Conservation (phyloP, 2,888 invertebrate species). For the Ischnus inquisitorius region DNA sequence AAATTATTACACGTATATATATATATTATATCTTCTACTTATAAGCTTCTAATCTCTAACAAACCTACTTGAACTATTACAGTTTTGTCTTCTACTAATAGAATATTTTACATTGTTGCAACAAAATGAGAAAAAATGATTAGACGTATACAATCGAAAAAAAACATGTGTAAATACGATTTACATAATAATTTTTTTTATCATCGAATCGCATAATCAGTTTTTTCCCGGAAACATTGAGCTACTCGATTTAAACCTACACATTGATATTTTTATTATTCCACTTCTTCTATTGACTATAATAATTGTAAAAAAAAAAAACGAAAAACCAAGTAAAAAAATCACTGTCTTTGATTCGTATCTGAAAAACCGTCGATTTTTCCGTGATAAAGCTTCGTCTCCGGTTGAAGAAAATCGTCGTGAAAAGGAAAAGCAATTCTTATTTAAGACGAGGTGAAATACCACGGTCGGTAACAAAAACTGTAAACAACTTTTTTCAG, state of each 20-base stretch:
- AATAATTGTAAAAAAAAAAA: neutral
- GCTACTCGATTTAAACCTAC: too few species aligned
- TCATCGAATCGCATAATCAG: too few species aligned
- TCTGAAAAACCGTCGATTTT: neutral
- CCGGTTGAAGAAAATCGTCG: neutral
- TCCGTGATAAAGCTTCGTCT: neutral
- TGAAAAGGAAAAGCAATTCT: neutral
- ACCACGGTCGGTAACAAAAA: too few species aligned
- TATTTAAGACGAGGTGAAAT: too few species aligned
- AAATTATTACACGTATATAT: conserved; percentile 61
- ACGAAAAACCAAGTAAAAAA: conserved; percentile 10
- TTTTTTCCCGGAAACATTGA: too few species aligned
- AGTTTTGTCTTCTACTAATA: neutral
- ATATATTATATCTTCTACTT: conserved; percentile 11
- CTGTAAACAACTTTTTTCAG: too few species aligned
- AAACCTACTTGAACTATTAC: neutral
- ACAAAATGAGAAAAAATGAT: too few species aligned
- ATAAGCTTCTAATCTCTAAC: neutral
- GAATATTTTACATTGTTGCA: neutral
- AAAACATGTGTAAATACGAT: too few species aligned
- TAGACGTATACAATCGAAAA: too few species aligned
- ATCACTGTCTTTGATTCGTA: conserved; percentile 36
- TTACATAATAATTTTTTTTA: too few species aligned
- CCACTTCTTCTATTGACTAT: neutral
- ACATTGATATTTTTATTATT: neutral